Conservation (phyloP, 2,797 vertebrate species). For the Scomberomorus guttatus region DNA sequence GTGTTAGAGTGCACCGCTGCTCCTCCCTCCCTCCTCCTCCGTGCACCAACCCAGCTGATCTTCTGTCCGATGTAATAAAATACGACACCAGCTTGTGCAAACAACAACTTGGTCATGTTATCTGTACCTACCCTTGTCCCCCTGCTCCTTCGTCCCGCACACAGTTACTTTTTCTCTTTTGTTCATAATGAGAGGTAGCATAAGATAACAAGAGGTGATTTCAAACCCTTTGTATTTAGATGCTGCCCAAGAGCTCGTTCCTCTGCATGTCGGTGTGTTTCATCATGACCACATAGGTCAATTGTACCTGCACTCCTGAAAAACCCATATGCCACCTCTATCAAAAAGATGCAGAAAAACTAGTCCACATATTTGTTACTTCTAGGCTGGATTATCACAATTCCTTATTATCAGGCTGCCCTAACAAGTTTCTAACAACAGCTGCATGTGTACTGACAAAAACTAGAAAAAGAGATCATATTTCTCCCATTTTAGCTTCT, state of each 20-base stretch:
- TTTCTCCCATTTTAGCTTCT: too few relatives aligned
- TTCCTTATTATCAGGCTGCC: too few relatives aligned
- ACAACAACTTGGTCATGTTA: conserved; percentile 63
- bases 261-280: conserved; percentile 13
- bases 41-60: conserved; percentile 50
- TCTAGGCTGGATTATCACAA: too few relatives aligned
- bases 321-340: too few relatives aligned
- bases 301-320: too few relatives aligned
- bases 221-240: conserved; percentile 44
- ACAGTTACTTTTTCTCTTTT: conserved; percentile 23
- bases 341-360: too few relatives aligned
- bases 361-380: too few relatives aligned
- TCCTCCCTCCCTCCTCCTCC: conserved; percentile 16
- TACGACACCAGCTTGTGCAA: conserved; percentile 70
- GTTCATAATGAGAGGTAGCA: conserved; percentile 19
- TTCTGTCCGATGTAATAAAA: conserved; percentile 65
- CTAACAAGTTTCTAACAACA: too few relatives aligned
- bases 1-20: conserved; percentile 12
- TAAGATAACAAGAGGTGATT: conserved; percentile 68
- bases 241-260: conserved; percentile 45
- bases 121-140: background rate
- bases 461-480: too few relatives aligned
- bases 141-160: background rate
- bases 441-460: too few relatives aligned
- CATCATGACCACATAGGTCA: too few relatives aligned